Evolutionary conservation across 2,113 vertebrate genomes (phyloP).

Genomic region (Tragelaphus imberbis): DNA sequence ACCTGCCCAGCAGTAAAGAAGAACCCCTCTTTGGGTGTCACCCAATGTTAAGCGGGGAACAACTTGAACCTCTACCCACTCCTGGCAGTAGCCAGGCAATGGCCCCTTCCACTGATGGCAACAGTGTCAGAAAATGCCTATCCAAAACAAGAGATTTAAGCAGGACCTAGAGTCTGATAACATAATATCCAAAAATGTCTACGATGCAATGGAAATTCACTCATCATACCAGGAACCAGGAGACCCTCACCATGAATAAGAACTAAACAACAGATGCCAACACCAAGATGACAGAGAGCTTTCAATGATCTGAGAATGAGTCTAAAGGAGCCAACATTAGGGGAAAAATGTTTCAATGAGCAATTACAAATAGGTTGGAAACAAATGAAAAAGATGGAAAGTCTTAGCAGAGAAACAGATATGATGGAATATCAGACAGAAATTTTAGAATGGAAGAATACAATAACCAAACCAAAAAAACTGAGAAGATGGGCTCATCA

Average conservation of each 20-base stretch:
- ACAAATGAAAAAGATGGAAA: background rate
- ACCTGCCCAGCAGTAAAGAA: background rate
- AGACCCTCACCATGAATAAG: background rate
- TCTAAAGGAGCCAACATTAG: background rate
- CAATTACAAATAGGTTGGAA: background rate
- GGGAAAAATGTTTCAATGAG: background rate
- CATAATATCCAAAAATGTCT: background rate
- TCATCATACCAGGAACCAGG: background rate
- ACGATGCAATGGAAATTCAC: background rate
- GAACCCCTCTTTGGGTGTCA: background rate
- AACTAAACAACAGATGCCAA: slow-evolving; percentile 3
- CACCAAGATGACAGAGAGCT: background rate
- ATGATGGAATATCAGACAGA: background rate
- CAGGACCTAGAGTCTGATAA: background rate
- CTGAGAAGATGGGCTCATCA: background rate
- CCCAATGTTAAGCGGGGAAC: background rate
- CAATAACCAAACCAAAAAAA: slow-evolving; percentile 23
- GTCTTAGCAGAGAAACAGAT: background rate
- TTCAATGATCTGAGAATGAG: slow-evolving; percentile 8
- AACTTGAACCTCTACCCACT: background rate
- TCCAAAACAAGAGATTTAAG: slow-evolving; percentile 14
- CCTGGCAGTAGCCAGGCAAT: background rate
- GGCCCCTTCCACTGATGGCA: background rate
- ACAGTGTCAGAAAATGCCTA: background rate
- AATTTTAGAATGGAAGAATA: slow-evolving; percentile 5